Evolutionary conservation across 2,888 invertebrate species (phyloP).

Genomic region (Bruchidius siliquastri): DNA sequence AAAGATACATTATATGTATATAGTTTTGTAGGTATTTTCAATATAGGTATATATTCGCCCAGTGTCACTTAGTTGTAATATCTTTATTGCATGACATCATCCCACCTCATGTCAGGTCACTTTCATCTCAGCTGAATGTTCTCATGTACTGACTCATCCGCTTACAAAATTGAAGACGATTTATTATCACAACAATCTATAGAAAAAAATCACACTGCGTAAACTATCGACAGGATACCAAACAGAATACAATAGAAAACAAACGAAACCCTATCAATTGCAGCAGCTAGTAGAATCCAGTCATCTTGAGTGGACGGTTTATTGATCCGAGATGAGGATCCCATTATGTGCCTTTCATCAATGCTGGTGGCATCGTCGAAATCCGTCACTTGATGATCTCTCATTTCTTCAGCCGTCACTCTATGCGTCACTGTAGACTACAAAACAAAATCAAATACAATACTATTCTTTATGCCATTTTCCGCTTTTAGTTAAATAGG

Average conservation of each 20-base stretch:
- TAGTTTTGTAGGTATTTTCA: no score
- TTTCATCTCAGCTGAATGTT: no score
- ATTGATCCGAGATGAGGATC: slow-evolving; percentile 17
- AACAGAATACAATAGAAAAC: slow-evolving; percentile 54
- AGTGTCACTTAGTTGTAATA: no score
- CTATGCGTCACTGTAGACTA: slow-evolving; percentile 34
- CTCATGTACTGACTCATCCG: no score
- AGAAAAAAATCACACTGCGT: slow-evolving; percentile 40
- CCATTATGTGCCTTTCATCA: slow-evolving; percentile 45
- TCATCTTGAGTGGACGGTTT: slow-evolving; percentile 51
- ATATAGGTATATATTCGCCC: no score
- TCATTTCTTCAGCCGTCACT: slow-evolving; percentile 45
- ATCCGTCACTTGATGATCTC: slow-evolving; percentile 44
- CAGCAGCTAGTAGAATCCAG: slow-evolving; percentile 61
- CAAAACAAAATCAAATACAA: slow-evolving; percentile 9
- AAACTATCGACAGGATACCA: slow-evolving; percentile 50
- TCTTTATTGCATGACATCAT: no score
- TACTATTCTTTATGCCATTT: no score
- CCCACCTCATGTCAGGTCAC: no score
- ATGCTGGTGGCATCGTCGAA: slow-evolving; percentile 42
- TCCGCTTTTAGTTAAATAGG: no score
- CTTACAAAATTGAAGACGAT: no score
- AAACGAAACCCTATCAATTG: slow-evolving; percentile 59
- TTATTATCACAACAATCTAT: background rate
- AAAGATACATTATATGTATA: no score